phyloP scores from a whole-genome alignment of 2,113 vertebrate genomes.

The Anarhynchus alexandrinus region DNA sequence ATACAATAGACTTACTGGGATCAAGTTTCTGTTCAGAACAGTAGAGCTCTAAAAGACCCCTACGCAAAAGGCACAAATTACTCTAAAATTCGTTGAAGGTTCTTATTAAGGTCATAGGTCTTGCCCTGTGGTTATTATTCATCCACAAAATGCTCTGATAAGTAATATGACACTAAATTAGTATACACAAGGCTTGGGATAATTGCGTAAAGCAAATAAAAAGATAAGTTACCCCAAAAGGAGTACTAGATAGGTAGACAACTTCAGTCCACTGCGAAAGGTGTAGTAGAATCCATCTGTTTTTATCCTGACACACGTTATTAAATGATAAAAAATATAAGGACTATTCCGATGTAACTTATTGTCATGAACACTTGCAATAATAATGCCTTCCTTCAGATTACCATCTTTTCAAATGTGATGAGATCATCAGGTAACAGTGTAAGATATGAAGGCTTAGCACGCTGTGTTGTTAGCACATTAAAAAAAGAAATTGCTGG shows the following conservation, averaged over 20 bases:
- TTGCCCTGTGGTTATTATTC: conserved; percentile 78
- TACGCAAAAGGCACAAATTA: conserved; percentile 67
- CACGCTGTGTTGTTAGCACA: conserved; percentile 77
- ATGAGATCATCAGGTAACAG: conserved; percentile 83
- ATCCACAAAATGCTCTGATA: conserved; percentile 76
- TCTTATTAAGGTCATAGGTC: conserved; percentile 80
- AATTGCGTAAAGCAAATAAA: conserved; percentile 74
- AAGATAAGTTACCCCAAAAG: conserved; percentile 72
- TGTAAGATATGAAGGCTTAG: conserved; percentile 77
- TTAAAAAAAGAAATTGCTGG: conserved; percentile 83
- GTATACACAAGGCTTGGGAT: conserved; percentile 72
- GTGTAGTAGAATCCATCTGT: conserved; percentile 52
- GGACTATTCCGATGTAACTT: conserved; percentile 60
- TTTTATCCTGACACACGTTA: conserved; percentile 65
- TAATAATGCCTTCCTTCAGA: conserved; percentile 71
- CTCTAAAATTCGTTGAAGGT: conserved; percentile 73
- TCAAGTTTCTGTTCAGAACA: conserved; percentile 73
- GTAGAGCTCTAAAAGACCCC: conserved; percentile 61
- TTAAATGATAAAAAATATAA: conserved; percentile 71
- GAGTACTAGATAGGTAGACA: conserved; percentile 51
- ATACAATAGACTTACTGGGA: conserved; percentile 80
- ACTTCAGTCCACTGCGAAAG: conserved; percentile 58
- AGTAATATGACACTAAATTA: conserved; percentile 81
- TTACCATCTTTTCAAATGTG: conserved; percentile 75
- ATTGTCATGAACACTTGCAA: conserved; percentile 67